Base-by-base conservation (phyloP, 2,797 vertebrate genomes). In the Onychomys arenicola region DNA sequence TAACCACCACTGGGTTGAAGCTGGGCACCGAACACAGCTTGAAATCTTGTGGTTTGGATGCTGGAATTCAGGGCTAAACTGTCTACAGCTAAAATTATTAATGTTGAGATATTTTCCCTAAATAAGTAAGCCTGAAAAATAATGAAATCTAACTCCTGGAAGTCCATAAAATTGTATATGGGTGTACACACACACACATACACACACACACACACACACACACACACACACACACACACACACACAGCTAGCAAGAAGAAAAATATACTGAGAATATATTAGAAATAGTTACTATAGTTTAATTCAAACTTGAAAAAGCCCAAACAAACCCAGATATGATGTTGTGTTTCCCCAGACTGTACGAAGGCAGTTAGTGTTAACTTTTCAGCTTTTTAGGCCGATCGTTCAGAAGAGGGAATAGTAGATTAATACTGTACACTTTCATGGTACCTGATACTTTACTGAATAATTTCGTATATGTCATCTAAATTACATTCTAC, bases 1-100 rank as follows among this genome's bases (percentile, higher is more conserved):
- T 97, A 97, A 97, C 96, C 96, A 75, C 93, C 91, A 32, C 32
- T 97, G 96, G 89, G 57, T 95, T 98, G 98, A 97, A 98, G 91
- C 96, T 97, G 96, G 96, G 97, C 98, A 97, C 76, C 52, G 90
- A 98, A 97, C 76, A 59, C 93, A 97, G 96, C 97, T 97, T 98
- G 97, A 98, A 97, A 97, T 98, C 97, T 97, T 98, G 98, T 98
- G 98, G 98, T 98, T 95, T 98, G 97, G 77, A 94, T 97, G 93
- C 87, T 83, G 94, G 83, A 97, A 88, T 78, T 97, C 96, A 97
- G 92, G 93, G 93, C 95, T 93, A 96, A 27, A 78, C 96, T 81
- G 69, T 98, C 83, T 96, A 95, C 94, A 98, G 95, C 83, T 94
- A 96, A 98, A 95, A 93, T 97, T 89, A 88, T 96, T 94, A 96